Evolutionary conservation across 2,113 vertebrate genomes (phyloP).

Genomic region (Pongo pygmaeus): DNA sequence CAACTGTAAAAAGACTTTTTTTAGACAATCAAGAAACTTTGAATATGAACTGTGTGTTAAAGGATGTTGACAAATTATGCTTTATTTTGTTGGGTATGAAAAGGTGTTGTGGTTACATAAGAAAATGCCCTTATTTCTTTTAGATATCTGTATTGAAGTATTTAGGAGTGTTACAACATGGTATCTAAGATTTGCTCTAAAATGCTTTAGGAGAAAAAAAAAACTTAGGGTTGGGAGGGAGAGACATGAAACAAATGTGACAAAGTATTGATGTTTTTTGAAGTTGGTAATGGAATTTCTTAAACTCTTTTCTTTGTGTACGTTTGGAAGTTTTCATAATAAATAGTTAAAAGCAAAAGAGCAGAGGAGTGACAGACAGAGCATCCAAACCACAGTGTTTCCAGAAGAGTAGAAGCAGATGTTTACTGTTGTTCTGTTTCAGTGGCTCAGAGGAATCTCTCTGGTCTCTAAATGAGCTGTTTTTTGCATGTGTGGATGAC

Average conservation of each 20-base stretch:
- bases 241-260: neutral
- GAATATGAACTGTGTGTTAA: neutral
- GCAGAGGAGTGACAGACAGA: neutral
- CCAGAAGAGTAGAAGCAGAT: neutral
- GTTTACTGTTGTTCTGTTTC: neutral
- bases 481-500: neutral
- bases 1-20: neutral
- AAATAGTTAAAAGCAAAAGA: conserved; percentile 1
- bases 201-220: neutral
- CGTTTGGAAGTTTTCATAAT: conserved; percentile 40
- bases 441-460: neutral
- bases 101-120: neutral
- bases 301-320: neutral
- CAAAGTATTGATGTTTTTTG: neutral
- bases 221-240: neutral
- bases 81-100: conserved; percentile 7
- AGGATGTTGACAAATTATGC: neutral
- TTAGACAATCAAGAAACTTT: neutral
- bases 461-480: neutral
- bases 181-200: neutral
- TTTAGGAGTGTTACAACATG: neutral
- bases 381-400: neutral
- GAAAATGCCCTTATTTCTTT: conserved; percentile 1
- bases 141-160: neutral
- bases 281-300: neutral